Evolutionary conservation across 2,888 invertebrate genomes (phyloP).

Genomic region (Andrena haemorrhoa): DNA sequence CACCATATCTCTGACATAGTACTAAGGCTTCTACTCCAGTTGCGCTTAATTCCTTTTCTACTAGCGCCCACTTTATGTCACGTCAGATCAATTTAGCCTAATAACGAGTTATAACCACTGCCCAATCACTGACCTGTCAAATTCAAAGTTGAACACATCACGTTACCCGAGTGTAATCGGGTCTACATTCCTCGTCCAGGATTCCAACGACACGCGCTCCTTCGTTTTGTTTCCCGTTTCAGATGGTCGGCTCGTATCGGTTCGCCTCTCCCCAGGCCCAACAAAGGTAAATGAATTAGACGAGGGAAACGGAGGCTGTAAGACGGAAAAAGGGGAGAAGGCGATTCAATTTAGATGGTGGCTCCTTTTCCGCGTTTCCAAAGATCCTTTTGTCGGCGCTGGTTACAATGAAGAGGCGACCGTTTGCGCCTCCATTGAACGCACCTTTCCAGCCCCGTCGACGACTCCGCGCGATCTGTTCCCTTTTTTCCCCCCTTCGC

Average conservation of each 20-base stretch:
- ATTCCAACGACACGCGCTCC: background rate
- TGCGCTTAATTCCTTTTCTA: no score
- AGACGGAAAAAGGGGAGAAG: conserved; percentile 24
- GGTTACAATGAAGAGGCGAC: conserved; percentile 52
- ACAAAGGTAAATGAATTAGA: conserved; percentile 62
- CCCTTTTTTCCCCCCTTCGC: conserved; percentile 33
- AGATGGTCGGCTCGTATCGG: conserved; percentile 12
- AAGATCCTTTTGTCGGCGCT: conserved; percentile 59
- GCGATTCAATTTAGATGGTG: conserved; percentile 68
- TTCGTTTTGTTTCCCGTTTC: conserved; percentile 20
- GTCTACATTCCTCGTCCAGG: background rate
- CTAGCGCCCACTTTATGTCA: no score
- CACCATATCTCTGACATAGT: no score
- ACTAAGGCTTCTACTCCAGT: no score
- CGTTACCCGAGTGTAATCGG: no score
- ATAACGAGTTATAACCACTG: no score
- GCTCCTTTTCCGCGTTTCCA: conserved; percentile 55
- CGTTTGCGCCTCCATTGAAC: conserved; percentile 55
- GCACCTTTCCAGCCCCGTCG: conserved; percentile 48
- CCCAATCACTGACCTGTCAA: no score
- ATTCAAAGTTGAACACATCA: no score
- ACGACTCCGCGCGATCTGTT: conserved; percentile 17
- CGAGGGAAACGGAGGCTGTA: conserved; percentile 25
- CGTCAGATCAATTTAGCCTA: no score
- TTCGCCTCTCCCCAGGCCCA: conserved; percentile 25